Percentiles rank a stretch among this genome's conserved stretches.
These are phyloP conservation scores for Steatocranus sp. DNA, from an alignment of 2,797 vertebrate species.

Conservation along the genomic window DNA sequence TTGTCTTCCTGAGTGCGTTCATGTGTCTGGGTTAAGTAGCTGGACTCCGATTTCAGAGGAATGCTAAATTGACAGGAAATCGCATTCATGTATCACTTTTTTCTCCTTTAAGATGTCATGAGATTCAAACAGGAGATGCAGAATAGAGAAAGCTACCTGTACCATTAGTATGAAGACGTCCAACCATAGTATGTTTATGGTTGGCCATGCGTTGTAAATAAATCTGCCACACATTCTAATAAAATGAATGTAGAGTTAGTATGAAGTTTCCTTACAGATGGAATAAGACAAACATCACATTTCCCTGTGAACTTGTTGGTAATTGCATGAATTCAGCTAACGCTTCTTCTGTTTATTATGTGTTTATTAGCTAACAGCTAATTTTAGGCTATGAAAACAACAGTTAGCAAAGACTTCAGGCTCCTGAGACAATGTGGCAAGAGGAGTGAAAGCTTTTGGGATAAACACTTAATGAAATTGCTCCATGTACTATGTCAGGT, in stretches of 20 bases:
- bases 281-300: neutral
- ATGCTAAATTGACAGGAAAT: constrained; percentile 51
- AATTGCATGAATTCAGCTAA: neutral
- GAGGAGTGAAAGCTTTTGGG: neutral
- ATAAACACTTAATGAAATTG: neutral
- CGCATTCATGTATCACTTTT: constrained; percentile 17
- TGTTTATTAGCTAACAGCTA: constrained; percentile 24
- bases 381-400: neutral
- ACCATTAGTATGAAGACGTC: neutral
- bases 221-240: neutral
- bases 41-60: constrained; percentile 30
- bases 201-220: neutral
- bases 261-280: neutral
- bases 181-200: neutral
- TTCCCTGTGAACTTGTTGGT: neutral
- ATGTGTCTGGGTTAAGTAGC: constrained; percentile 11
- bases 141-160: neutral
- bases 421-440: neutral
- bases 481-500: neutral
- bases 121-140: neutral
- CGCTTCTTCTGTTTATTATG: neutral
- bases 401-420: neutral
- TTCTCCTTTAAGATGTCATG: neutral
- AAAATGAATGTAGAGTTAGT: neutral
- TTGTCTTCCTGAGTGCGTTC: constrained; percentile 18